These are phyloP conservation scores for Misgurnus anguillicaudatus DNA, from an alignment of 2,113 vertebrate genomes.

Conservation along the genomic window DNA sequence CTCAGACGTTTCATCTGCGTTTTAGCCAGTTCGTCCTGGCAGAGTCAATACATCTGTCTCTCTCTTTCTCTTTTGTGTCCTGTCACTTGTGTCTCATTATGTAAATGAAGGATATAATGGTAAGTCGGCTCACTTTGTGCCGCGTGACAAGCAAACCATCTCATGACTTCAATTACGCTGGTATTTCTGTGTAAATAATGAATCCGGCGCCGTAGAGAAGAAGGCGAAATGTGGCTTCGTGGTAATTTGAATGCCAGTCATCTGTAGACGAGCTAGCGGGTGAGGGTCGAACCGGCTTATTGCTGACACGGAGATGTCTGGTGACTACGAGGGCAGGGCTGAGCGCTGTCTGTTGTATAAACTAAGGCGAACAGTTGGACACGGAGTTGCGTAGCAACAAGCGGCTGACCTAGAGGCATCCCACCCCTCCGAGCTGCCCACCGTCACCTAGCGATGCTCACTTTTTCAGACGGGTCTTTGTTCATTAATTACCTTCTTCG, in stretches of 20 bases:
- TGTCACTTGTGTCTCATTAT: constrained; percentile 50
- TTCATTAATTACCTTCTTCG: constrained; percentile 54
- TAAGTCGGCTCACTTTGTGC: constrained; percentile 50
- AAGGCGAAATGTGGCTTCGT: constrained; percentile 32
- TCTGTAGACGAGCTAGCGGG: constrained; percentile 36
- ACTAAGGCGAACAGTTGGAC: constrained; percentile 55
- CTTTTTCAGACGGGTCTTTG: constrained; percentile 49
- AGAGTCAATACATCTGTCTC: constrained; percentile 50
- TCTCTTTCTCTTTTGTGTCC: constrained; percentile 43
- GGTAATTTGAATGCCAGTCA: constrained; percentile 56
- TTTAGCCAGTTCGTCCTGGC: constrained; percentile 58
- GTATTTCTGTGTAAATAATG: constrained; percentile 57
- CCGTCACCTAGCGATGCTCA: constrained; percentile 52
- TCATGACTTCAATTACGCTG: constrained; percentile 54
- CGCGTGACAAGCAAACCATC: constrained; percentile 52
- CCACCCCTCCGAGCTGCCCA: constrained; percentile 58
- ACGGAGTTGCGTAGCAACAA: constrained; percentile 80
- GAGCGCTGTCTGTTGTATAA: constrained; percentile 17
- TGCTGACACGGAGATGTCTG: constrained; percentile 31
- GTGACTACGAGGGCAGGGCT: constrained; percentile 33
- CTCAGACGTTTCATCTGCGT: constrained; percentile 70
- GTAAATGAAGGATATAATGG: constrained; percentile 55
- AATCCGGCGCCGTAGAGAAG: constrained; percentile 44
- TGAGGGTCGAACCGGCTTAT: constrained; percentile 35
- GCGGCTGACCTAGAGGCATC: constrained; percentile 71